These are phyloP conservation scores for Branchellion lobata DNA, from an alignment of 2,888 invertebrate species.

Conservation along the genomic window DNA sequence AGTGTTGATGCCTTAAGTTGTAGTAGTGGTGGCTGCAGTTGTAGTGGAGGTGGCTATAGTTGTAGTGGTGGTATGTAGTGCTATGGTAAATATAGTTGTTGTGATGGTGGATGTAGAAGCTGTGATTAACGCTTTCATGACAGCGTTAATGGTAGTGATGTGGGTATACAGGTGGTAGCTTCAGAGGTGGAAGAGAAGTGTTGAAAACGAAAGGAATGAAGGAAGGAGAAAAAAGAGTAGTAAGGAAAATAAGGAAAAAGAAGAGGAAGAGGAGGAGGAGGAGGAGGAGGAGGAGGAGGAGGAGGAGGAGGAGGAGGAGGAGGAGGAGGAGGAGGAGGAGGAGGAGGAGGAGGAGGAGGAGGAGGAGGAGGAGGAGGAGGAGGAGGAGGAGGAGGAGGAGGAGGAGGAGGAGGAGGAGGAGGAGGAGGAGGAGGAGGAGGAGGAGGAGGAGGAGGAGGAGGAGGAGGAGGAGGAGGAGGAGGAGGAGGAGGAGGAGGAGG, in stretches of 20 bases:
- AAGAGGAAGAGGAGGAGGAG: too few species aligned
- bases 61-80: too few species aligned
- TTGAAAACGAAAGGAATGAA: neutral
- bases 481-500: neutral
- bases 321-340: neutral
- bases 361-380: neutral
- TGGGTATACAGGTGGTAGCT: neutral
- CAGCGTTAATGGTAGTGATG: too few species aligned
- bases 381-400: slow-evolving; percentile 7
- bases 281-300: too few species aligned
- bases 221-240: neutral
- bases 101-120: too few species aligned
- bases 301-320: too few species aligned
- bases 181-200: neutral
- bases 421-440: neutral
- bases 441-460: neutral
- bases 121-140: too few species aligned
- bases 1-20: too few species aligned
- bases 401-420: neutral
- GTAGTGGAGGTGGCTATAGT: too few species aligned
- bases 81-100: too few species aligned
- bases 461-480: neutral
- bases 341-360: neutral
- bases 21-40: too few species aligned
- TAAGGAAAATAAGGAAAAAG: too few species aligned